Conservation (phyloP, 2,797 vertebrate species). For the Tangara arthus region DNA sequence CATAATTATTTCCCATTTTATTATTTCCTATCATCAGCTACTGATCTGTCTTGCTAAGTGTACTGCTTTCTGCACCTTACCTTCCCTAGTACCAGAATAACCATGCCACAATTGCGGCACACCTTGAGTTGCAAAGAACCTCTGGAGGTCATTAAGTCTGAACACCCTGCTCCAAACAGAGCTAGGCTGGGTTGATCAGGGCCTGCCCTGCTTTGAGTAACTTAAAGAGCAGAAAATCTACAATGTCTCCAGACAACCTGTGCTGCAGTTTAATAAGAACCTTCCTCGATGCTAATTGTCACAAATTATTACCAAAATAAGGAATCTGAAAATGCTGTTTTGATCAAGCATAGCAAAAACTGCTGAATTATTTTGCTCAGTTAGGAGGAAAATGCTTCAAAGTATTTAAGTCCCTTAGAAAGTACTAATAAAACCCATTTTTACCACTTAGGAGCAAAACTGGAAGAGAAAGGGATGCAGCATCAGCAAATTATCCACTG, state of each 20-base stretch:
- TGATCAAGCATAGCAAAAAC: neutral
- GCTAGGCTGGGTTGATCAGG: neutral
- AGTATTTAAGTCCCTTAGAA: neutral
- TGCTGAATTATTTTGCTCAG: neutral
- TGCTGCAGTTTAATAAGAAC: neutral
- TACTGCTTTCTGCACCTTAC: neutral
- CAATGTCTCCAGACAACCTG: neutral
- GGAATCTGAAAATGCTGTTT: neutral
- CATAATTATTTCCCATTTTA: neutral
- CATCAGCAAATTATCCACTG: neutral
- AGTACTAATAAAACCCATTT: neutral
- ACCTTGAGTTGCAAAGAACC: neutral
- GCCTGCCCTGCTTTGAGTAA: neutral
- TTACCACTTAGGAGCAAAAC: slow-evolving; percentile 43
- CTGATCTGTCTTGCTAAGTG: neutral
- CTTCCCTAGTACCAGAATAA: neutral
- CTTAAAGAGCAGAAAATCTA: neutral
- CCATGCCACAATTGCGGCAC: neutral
- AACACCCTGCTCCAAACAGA: neutral
- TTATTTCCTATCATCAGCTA: neutral
- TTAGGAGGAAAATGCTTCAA: neutral
- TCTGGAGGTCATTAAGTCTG: neutral
- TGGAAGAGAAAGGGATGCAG: slow-evolving; percentile 37
- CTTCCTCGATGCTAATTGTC: neutral
- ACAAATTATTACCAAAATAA: neutral